Evolutionary conservation across 2,113 vertebrate genomes (phyloP).

Genomic region (Copsychus sechellarum): DNA sequence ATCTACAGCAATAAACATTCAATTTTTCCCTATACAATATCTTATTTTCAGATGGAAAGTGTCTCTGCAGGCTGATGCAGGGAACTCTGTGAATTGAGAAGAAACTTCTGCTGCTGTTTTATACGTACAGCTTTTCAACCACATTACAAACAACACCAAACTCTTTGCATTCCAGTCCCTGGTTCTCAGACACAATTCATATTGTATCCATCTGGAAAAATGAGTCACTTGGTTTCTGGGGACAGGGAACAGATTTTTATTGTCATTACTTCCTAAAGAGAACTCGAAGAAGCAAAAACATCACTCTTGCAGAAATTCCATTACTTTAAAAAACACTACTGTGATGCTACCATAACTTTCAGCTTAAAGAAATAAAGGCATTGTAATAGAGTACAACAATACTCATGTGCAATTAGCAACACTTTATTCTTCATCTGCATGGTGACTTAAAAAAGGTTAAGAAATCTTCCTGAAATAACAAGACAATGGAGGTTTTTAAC

Average conservation of each 20-base stretch:
- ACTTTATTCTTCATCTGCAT: not conserved
- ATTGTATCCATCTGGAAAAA: constrained; percentile 70
- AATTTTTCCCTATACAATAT: not conserved
- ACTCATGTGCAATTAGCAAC: not conserved
- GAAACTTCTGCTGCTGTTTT: constrained; percentile 18
- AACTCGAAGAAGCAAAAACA: not conserved
- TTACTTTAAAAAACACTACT: not conserved
- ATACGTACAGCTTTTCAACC: constrained; percentile 30
- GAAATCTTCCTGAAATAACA: not conserved
- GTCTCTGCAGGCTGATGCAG: not conserved
- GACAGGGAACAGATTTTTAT: constrained; percentile 65
- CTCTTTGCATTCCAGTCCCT: constrained; percentile 32
- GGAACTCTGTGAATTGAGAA: constrained; percentile 1
- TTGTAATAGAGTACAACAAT: not conserved
- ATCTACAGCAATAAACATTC: not conserved
- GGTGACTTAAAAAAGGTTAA: not conserved
- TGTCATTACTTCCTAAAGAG: constrained; percentile 36
- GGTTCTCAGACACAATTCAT: constrained; percentile 54
- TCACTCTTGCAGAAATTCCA: not conserved
- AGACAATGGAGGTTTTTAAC: not conserved
- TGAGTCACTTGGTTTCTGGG: constrained; percentile 45
- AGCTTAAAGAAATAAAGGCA: not conserved
- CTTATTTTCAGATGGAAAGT: not conserved
- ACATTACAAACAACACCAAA: constrained; percentile 54
- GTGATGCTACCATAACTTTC: not conserved